These are phyloP conservation scores for Microcebus ravelobensis DNA, from an alignment of 2,113 vertebrate genomes.

Conservation along the genomic window DNA sequence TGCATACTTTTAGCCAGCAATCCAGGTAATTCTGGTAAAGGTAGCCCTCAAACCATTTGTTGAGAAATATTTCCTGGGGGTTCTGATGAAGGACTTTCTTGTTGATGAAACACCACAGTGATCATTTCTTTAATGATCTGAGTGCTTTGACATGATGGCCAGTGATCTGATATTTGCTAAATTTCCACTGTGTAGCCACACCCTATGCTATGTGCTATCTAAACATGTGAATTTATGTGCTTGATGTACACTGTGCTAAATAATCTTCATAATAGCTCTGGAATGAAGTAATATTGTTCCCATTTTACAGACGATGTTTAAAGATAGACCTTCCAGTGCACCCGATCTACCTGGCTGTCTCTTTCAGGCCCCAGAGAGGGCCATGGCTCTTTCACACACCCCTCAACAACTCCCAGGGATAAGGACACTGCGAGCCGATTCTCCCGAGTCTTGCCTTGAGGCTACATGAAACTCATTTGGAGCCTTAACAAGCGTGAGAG, in stretches of 20 bases:
- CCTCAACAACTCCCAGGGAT: not conserved
- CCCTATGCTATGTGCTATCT: not conserved
- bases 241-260: not conserved
- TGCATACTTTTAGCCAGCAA: not conserved
- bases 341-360: not conserved
- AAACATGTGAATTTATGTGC: too few relatives aligned
- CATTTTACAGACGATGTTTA: not conserved
- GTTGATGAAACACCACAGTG: not conserved
- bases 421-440: not conserved
- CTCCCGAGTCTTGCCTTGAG: not conserved
- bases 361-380: not conserved
- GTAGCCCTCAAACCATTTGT: not conserved
- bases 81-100: not conserved
- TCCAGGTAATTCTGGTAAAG: not conserved
- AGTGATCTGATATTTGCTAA: not conserved
- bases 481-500: conserved; percentile 49
- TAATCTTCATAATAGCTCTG: not conserved
- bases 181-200: not conserved
- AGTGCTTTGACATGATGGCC: not conserved
- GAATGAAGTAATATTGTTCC: not conserved
- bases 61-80: not conserved
- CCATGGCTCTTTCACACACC: not conserved
- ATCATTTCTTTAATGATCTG: not conserved
- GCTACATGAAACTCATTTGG: conserved; percentile 44
- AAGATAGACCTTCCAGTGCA: not conserved